Base-by-base conservation (phyloP, 1,140 invertebrate genomes). In the Mycetomoellerius zeteki region DNA sequence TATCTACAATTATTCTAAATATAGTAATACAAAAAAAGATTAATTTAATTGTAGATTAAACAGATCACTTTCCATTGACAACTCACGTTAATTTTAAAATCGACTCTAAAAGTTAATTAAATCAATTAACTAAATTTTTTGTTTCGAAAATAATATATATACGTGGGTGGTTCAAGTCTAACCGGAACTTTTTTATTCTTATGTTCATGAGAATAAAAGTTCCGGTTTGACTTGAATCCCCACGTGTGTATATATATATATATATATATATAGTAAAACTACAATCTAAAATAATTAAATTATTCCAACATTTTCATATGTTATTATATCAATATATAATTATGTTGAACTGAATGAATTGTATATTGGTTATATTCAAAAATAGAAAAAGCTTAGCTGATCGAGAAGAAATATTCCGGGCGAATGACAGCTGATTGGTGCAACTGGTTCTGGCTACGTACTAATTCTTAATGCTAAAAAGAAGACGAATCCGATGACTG, bases 381-480 rank as follows among this genome's bases (percentile, higher is more conserved):
- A 8, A 64, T 43, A 47, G 5, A 8, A 43, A 60, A 77, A 56
- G 8, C 37, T 62, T 27, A 76, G 43, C 37, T 33, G 33, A 58
- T 7, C n/a, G 21, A 24, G 19, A 16, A 1, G 33, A 43, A 33
- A 5, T 4, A 0, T 19, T 27, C 6, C 65, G 10, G 24, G 3
- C n/a, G 7, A 77, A 27, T 64, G 19, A 30, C 43, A 30, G 8
- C 2, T 8, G 19, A 24, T 50, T 54, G 50, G 19, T 54, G 71
- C 71, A 73, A 73, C 50, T 73, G 47, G 27, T 50, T 50, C 71
- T n/a, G 14, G n/a, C 47, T 78, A 19, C 6, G 27, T 12, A n/a
- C 24, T 65, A 37, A 78, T 43, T 3, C 43, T 78, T 64, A 78
- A 65, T 12, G 6, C 19, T 78, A 65, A 60, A 77, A 62, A 77